These are phyloP conservation scores for Aradus depressus DNA, from an alignment of 2,888 invertebrate species.

Conservation along the genomic window DNA sequence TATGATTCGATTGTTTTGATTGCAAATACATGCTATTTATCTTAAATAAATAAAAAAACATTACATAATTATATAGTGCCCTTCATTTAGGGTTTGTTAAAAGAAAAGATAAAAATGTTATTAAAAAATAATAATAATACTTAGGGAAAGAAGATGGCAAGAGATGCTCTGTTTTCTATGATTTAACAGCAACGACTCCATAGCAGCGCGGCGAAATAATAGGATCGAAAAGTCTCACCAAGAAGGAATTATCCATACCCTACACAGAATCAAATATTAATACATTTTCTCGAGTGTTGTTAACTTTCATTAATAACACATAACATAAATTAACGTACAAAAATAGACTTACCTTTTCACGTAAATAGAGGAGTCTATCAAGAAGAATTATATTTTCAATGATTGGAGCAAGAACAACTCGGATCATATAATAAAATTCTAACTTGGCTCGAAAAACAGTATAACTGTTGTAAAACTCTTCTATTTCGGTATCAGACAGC, in stretches of 20 bases:
- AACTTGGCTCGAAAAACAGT: conserved; percentile 46
- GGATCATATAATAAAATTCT: conserved; percentile 62
- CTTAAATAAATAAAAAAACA: too few species aligned
- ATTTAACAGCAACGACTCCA: conserved; percentile 48
- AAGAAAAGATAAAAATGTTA: too few species aligned
- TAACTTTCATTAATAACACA: neutral
- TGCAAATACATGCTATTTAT: too few species aligned
- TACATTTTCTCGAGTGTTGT: neutral
- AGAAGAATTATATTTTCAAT: conserved; percentile 71
- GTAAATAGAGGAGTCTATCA: conserved; percentile 66
- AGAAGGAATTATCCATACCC: conserved; percentile 41
- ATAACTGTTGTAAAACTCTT: conserved; percentile 37
- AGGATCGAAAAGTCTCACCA: conserved; percentile 74
- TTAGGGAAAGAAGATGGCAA: too few species aligned
- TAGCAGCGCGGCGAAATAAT: conserved; percentile 73
- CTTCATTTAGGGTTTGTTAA: too few species aligned
- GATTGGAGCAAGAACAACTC: conserved; percentile 64
- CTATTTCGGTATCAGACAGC: conserved; percentile 48
- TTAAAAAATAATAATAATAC: too few species aligned
- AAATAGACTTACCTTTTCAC: conserved; percentile 43
- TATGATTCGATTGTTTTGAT: too few species aligned
- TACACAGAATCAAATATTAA: conserved; percentile 27
- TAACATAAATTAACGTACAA: conserved; percentile 10
- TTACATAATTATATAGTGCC: too few species aligned
- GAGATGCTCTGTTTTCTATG: too few species aligned